Base-by-base conservation (phyloP, 2,113 vertebrate species). In the Hydropotes inermis region DNA sequence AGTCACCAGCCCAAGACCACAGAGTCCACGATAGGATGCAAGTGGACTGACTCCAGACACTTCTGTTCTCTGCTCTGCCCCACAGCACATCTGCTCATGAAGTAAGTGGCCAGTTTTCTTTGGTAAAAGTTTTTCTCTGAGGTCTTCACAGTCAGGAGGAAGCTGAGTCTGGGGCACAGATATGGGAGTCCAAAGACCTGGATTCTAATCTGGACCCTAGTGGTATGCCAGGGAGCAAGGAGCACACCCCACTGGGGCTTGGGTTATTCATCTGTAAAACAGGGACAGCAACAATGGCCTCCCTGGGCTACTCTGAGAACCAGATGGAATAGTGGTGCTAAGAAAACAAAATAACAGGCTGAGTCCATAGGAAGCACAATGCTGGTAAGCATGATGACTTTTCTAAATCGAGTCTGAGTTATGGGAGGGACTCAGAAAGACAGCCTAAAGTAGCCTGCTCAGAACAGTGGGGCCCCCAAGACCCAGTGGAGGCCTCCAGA, bases 371-470 rank as follows among this genome's bases (percentile, higher is more conserved):
- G 3, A 27, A 43, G 8, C 43, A 3, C 30, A 43, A 15, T 4
- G 43, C 3, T 7, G 36, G 39, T 5, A 6, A 60, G 14, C 21
- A 0, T 33, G 39, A 21, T 36, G 8, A 47, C 30, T 85, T 30
- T 28, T 79, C 78, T 43, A 76, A 8, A 7, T 23, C 0, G 14
- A 85, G 7, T 30, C 27, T 0, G 36, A 64, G 9, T 25, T 0
- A 3, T 1, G 8, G 33, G 6, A n/a, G 11, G 7, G 2, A 33
- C 17, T 39, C 21, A 0, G 2, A n/a, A 3, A 36, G 19, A 33
- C 9, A 52, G 54, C 13, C 45, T 4, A 9, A 25, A 47, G 17
- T 7, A 25, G 52, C 58, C 45, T 30, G 10, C 74, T 5, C 47
- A 54, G 33, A 54, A 30, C 33, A 17, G 45, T 21, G 6, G 47